These are phyloP conservation scores for Oenanthe melanoleuca DNA, from an alignment of 2,113 vertebrate species.

Conservation along the genomic window DNA sequence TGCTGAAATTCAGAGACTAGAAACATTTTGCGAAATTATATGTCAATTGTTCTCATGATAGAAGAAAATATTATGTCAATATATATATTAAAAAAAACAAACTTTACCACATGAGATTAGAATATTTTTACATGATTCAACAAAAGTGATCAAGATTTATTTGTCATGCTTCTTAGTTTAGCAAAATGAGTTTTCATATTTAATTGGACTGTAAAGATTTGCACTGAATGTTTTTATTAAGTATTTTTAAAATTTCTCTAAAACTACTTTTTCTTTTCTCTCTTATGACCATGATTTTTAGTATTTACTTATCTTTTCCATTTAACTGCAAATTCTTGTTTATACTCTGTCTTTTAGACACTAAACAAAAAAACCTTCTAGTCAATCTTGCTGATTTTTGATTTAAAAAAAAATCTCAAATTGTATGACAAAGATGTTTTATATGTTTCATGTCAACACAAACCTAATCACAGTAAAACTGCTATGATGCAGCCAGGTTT, in stretches of 20 bases:
- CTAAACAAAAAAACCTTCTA: neutral
- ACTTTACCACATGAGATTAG: neutral
- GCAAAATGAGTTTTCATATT: neutral
- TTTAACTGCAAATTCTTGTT: neutral
- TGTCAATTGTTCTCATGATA: neutral
- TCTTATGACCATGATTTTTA: neutral
- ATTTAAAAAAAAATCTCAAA: neutral
- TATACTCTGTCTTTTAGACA: neutral
- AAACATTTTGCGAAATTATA: neutral
- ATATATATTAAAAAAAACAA: neutral
- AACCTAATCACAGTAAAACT: neutral
- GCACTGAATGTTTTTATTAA: neutral
- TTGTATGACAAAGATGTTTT: neutral
- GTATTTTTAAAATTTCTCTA: neutral
- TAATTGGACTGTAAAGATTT: neutral
- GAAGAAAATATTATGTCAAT: neutral
- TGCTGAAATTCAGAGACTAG: neutral
- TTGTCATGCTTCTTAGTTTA: neutral
- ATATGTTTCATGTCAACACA: neutral
- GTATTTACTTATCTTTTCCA: neutral
- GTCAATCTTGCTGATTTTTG: neutral
- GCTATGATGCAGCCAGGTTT: neutral
- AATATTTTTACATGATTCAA: neutral
- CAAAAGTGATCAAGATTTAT: neutral
- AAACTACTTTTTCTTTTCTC: neutral